Evolutionary conservation across 2,113 vertebrate genomes (phyloP).

Genomic region (Cichladusa arquata): DNA sequence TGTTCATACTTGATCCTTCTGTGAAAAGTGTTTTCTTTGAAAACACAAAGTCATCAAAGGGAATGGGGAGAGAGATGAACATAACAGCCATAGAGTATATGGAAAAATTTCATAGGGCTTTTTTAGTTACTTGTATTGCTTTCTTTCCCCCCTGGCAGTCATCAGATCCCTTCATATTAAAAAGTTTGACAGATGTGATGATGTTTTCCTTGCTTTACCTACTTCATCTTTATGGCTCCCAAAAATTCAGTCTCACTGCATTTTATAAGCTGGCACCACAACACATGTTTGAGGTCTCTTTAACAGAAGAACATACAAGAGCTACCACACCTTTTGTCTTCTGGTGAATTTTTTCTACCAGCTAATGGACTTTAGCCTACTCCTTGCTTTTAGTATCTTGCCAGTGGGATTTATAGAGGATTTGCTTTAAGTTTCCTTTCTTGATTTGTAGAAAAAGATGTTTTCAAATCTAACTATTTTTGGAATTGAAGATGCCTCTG

Average conservation of each 20-base stretch:
- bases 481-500: background rate
- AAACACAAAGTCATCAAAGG: background rate
- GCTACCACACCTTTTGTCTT: background rate
- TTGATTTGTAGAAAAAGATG: background rate
- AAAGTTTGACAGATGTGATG: background rate
- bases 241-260: background rate
- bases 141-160: background rate
- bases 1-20: background rate
- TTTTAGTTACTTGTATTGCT: background rate
- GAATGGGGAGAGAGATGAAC: background rate
- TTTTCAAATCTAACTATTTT: slow-evolving; percentile 6
- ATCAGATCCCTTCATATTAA: background rate
- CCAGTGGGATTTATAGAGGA: background rate
- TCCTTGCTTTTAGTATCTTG: slow-evolving; percentile 32
- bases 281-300: background rate
- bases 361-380: background rate
- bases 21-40: background rate
- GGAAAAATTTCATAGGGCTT: background rate
- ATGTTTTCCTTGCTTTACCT: background rate
- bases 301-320: background rate
- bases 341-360: background rate
- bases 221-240: background rate
- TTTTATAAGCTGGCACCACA: background rate
- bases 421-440: background rate
- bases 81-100: background rate